Evolutionary conservation across 2,888 invertebrate genomes (phyloP).

Genomic region (Polietes domitor): DNA sequence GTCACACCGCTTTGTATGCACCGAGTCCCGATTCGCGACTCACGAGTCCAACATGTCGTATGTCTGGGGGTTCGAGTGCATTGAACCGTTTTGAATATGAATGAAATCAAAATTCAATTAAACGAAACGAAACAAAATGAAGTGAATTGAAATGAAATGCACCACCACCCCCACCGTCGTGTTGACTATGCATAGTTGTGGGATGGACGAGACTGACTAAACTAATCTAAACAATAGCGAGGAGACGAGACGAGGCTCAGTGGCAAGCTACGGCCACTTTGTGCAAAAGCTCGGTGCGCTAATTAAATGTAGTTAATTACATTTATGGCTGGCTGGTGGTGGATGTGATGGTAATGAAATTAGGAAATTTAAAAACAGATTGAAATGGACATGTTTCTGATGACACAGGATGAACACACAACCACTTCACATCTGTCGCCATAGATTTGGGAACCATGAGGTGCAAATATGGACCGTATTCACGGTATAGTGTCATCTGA

Average conservation of each 20-base stretch:
- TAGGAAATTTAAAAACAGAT: neutral
- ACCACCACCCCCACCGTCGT: too few species aligned
- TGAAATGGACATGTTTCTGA: too few species aligned
- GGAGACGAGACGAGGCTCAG: neutral
- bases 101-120: slow-evolving; percentile 61
- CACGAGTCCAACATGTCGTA: neutral
- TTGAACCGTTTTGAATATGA: slow-evolving; percentile 56
- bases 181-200: too few species aligned
- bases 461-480: too few species aligned
- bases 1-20: neutral
- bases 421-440: too few species aligned
- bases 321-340: neutral
- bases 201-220: neutral
- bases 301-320: slow-evolving; percentile 30
- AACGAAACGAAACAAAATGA: too few species aligned
- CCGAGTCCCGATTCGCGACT: neutral
- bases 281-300: slow-evolving; percentile 13
- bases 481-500: too few species aligned
- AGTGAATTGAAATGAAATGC: too few species aligned
- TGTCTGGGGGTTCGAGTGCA: slow-evolving; percentile 43
- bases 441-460: too few species aligned
- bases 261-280: neutral
- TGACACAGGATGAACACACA: too few species aligned
- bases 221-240: neutral
- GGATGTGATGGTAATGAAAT: neutral